A percentile compares a stretch with the other conserved stretches of the same genome.
Conservation (phyloP, 2,113 vertebrate genomes). For the Fulmarus glacialis region DNA sequence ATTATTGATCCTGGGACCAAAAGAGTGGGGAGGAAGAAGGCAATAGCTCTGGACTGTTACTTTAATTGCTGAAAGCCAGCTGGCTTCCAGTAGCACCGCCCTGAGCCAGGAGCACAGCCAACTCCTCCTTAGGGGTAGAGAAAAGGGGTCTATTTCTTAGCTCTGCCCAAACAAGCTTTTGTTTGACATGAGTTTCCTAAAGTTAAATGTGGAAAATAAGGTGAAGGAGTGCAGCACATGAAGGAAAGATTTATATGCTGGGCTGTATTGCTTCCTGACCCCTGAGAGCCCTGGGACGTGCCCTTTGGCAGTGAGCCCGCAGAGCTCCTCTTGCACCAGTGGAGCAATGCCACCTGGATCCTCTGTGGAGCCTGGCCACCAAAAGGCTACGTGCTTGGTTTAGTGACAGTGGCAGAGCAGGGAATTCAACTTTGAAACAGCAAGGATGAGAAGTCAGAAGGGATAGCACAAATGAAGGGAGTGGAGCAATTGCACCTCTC, state of each 20-base stretch:
- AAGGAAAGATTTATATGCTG: neutral
- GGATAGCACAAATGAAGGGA: neutral
- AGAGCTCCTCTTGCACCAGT: neutral
- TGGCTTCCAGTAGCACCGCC: neutral
- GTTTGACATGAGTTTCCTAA: neutral
- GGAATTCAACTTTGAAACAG: neutral
- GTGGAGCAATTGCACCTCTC: neutral
- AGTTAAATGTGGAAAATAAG: neutral
- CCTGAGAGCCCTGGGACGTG: rapidly evolving
- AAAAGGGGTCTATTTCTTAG: neutral
- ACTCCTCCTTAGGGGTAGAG: neutral
- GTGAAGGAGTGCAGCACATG: neutral
- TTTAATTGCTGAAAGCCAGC: neutral
- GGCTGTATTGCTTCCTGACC: neutral
- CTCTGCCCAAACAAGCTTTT: neutral
- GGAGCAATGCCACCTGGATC: neutral
- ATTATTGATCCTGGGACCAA: neutral
- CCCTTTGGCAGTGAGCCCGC: neutral
- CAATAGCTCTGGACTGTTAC: neutral
- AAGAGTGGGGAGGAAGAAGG: neutral
- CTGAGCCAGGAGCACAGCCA: neutral
- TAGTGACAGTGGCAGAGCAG: neutral
- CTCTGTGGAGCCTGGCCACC: neutral
- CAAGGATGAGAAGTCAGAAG: neutral
- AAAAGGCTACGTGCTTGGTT: neutral